Percentiles rank a stretch among this genome's conserved stretches.
Conservation (phyloP, 2,888 invertebrate genomes). For the Arge pagana region DNA sequence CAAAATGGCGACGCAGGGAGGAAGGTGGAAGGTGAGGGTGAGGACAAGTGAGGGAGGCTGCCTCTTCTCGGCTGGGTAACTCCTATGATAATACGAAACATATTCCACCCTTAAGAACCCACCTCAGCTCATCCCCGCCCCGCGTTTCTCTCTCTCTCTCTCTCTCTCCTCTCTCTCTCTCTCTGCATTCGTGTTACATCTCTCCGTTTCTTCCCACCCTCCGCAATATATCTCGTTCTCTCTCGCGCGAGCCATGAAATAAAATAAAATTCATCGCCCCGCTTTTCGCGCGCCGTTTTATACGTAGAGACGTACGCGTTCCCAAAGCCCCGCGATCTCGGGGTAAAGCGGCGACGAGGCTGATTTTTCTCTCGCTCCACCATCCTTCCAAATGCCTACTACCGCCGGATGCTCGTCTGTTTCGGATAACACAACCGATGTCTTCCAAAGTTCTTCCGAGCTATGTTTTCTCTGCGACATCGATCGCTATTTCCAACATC, state of each 20-base stretch:
- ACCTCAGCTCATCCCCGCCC: constrained; percentile 19
- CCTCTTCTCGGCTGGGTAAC: constrained; percentile 44
- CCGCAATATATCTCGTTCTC: constrained; percentile 9
- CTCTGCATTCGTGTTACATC: no score
- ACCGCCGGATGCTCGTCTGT: constrained; percentile 38
- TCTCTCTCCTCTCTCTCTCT: constrained; percentile 3
- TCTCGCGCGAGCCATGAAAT: constrained; percentile 39
- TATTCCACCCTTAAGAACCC: constrained; percentile 54
- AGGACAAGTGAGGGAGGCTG: constrained; percentile 30
- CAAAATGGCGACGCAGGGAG: constrained; percentile 51
- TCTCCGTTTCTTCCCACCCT: background rate
- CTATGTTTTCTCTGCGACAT: no score
- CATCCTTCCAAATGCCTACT: no score
- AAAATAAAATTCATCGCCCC: constrained; percentile 56
- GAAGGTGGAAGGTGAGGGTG: constrained; percentile 16
- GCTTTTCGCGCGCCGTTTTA: background rate
- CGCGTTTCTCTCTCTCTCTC: constrained; percentile 10
- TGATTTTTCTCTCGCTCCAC: no score
- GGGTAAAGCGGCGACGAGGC: no score
- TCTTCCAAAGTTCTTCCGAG: no score
- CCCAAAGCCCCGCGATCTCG: no score
- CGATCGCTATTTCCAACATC: no score
- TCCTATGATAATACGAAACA: constrained; percentile 58
- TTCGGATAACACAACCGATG: constrained; percentile 43
- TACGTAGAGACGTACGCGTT: no score